Percentiles rank a stretch among this genome's conserved stretches.
Conservation (phyloP, 64 coral and sea anemone genomes). For the Astreopora myriophthalma region DNA sequence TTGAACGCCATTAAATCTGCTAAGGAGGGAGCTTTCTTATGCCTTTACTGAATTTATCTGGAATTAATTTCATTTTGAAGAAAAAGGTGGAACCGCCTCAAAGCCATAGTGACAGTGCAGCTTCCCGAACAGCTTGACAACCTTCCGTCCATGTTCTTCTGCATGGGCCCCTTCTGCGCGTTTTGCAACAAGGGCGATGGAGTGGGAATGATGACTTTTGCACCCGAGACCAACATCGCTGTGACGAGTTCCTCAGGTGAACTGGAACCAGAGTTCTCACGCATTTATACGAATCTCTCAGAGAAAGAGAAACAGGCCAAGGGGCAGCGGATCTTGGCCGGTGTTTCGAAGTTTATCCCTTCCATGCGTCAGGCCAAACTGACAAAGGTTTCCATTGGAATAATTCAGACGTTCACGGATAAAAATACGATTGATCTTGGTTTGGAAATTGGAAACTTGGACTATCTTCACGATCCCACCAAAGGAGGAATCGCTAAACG, state of each 20-base stretch:
- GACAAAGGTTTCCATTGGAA: conserved; percentile 60
- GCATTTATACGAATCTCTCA: background rate
- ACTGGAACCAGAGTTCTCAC: conserved; percentile 35
- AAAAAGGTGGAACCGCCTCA: conserved; percentile 48
- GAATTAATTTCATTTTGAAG: background rate
- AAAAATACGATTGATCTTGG: conserved; percentile 15
- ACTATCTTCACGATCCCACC: conserved; percentile 50
- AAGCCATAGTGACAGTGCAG: conserved; percentile 62
- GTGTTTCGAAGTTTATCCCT: conserved; percentile 65
- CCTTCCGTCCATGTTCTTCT: conserved; percentile 84
- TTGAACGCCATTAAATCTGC: too few species aligned
- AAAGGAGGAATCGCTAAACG: conserved; percentile 32
- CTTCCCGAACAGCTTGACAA: conserved; percentile 44
- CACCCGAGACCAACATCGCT: conserved; percentile 73
- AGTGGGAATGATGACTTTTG: conserved; percentile 70
- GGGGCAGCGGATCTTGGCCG: conserved; percentile 66
- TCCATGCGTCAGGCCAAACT: conserved; percentile 49
- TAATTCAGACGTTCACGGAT: conserved; percentile 54
- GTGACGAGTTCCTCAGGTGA: conserved; percentile 32
- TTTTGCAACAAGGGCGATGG: conserved; percentile 80
- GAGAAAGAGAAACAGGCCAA: conserved; percentile 44
- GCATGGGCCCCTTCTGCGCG: conserved; percentile 68
- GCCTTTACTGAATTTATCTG: background rate
- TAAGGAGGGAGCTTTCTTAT: background rate
- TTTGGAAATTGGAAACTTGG: conserved; percentile 40